Percentiles rank a stretch among this genome's conserved stretches.
phyloP scores from a whole-genome alignment of 1,140 invertebrate species.

The Drosophila teissieri region DNA sequence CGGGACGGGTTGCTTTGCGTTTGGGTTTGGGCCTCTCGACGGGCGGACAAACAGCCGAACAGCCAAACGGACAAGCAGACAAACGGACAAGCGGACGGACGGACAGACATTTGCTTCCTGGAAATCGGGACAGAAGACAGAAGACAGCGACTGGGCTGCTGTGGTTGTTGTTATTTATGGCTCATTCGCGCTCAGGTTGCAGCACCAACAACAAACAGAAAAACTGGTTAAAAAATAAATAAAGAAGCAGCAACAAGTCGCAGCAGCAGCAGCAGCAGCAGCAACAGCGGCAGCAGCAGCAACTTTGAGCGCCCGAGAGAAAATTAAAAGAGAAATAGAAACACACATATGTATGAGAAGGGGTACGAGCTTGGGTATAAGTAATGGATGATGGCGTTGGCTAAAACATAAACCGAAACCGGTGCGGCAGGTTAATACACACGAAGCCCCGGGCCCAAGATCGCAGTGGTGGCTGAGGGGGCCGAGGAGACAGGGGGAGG shows the following conservation, averaged over 20 bases:
- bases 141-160: constrained; percentile 53
- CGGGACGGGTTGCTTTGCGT: constrained; percentile 20
- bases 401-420: constrained; percentile 82
- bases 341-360: constrained; percentile 49
- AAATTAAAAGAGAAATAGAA: constrained; percentile 84
- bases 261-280: constrained; percentile 40
- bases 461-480: background rate
- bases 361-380: constrained; percentile 46
- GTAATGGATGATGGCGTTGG: constrained; percentile 78
- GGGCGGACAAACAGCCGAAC: constrained; percentile 4
- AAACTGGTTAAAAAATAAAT: constrained; percentile 84
- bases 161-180: constrained; percentile 72
- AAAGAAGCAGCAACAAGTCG: constrained; percentile 80
- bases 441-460: constrained; percentile 44
- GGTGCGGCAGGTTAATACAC: constrained; percentile 81
- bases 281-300: constrained; percentile 27
- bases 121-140: constrained; percentile 67
- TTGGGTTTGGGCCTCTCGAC: constrained; percentile 12
- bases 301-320: constrained; percentile 70
- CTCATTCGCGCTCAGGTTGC: constrained; percentile 83
- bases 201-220: constrained; percentile 65
- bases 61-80: background rate
- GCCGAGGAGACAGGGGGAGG: background rate
- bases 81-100: constrained; percentile 15
- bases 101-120: constrained; percentile 79